Evolutionary conservation across 2,113 vertebrate species (phyloP).

Genomic region (Tonatia bakeri): DNA sequence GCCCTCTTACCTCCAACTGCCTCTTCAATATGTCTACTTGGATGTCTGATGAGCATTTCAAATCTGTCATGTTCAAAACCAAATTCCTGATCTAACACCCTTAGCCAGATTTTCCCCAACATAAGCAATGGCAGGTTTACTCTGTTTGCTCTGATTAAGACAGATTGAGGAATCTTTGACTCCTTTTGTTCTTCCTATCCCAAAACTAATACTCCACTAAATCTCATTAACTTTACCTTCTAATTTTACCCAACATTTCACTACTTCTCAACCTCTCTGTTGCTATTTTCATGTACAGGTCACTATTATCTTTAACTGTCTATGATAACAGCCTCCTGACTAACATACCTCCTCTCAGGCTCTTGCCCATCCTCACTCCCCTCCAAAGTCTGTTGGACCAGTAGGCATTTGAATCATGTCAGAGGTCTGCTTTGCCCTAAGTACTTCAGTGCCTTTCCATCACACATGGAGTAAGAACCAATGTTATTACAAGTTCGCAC

Average conservation of each 20-base stretch:
- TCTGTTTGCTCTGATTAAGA: neutral
- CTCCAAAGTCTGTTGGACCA: neutral
- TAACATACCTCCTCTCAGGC: fast-evolving
- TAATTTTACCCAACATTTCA: neutral
- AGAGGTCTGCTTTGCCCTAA: neutral
- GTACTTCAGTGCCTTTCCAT: neutral
- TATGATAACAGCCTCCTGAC: neutral
- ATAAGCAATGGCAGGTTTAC: neutral
- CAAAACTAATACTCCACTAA: neutral
- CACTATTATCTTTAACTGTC: neutral
- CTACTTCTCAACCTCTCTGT: neutral
- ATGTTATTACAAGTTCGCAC: neutral
- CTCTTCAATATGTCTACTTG: neutral
- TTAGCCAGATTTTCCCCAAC: neutral
- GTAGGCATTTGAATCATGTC: neutral
- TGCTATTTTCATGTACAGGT: neutral
- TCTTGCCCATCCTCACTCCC: neutral
- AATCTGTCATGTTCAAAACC: neutral
- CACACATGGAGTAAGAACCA: neutral
- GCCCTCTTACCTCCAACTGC: neutral
- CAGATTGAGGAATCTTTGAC: neutral
- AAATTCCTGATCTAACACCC: neutral
- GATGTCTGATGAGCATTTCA: neutral
- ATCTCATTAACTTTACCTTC: neutral
- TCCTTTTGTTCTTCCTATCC: neutral